phyloP scores from a whole-genome alignment of 2,888 invertebrate species.

The Scaptomyza parva region DNA sequence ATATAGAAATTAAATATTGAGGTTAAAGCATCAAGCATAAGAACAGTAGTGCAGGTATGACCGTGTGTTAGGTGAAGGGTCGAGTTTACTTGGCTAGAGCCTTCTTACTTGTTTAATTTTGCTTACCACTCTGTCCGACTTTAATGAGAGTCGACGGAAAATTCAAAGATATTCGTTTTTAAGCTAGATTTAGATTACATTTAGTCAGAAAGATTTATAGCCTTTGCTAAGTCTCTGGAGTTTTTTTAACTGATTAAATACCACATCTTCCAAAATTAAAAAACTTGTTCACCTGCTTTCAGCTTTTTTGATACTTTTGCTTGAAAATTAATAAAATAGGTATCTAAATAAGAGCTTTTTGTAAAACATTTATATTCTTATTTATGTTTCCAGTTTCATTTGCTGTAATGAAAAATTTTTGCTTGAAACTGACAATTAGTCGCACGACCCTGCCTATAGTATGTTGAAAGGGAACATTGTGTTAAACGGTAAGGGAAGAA shows the following conservation, averaged over 20 bases:
- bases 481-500: constrained; percentile 31
- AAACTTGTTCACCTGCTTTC: not conserved
- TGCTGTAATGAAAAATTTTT: constrained; percentile 65
- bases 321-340: not conserved
- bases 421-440: constrained; percentile 75
- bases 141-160: too few relatives aligned
- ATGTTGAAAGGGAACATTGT: constrained; percentile 16
- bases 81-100: too few relatives aligned
- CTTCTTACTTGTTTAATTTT: too few relatives aligned
- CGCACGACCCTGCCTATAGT: constrained; percentile 70
- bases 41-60: too few relatives aligned
- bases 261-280: not conserved
- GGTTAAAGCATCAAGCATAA: too few relatives aligned
- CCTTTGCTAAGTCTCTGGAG: not conserved
- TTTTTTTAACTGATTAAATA: not conserved
- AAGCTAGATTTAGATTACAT: not conserved
- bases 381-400: constrained; percentile 65
- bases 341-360: constrained; percentile 22
- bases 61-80: too few relatives aligned
- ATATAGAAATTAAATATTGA: too few relatives aligned
- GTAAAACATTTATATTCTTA: constrained; percentile 37
- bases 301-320: not conserved
- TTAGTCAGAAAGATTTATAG: not conserved
- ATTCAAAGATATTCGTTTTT: too few relatives aligned
- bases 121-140: not conserved